phyloP scores from a whole-genome alignment of 1,140 invertebrate species.

The Megalonaias nervosa region DNA sequence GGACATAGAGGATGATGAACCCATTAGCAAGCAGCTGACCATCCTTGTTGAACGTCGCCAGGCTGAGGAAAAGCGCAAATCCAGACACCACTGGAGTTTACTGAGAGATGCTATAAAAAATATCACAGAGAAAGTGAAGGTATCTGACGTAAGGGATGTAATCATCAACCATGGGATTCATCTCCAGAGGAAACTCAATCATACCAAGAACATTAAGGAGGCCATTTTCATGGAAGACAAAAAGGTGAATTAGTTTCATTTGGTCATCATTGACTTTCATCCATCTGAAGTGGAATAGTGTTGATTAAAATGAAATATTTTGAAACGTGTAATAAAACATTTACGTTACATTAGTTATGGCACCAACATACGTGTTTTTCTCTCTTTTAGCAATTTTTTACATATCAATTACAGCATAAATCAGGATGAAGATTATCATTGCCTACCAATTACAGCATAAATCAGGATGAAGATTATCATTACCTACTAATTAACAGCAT shows the following conservation, averaged over 20 bases:
- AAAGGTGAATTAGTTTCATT: conserved; percentile 43
- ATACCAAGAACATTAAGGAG: conserved; percentile 48
- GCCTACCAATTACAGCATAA: too few species aligned
- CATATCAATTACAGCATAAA: too few species aligned
- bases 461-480: too few species aligned
- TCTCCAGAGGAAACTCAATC: conserved; percentile 61
- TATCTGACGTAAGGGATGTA: conserved; percentile 56
- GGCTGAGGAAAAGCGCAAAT: conserved; percentile 49
- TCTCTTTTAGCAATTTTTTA: too few species aligned
- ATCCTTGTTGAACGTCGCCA: conserved; percentile 48
- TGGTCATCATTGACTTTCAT: background rate
- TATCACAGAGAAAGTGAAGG: conserved; percentile 51
- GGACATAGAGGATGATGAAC: conserved; percentile 7
- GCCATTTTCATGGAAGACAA: conserved; percentile 56
- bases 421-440: too few species aligned
- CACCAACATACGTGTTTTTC: too few species aligned
- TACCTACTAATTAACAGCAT: too few species aligned
- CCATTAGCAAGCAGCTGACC: conserved; percentile 47
- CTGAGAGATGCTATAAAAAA: conserved; percentile 58
- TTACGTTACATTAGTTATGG: too few species aligned
- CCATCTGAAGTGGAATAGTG: background rate
- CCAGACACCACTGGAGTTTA: conserved; percentile 56
- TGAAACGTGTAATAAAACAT: too few species aligned
- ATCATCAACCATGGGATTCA: conserved; percentile 64
- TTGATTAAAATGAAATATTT: too few species aligned